Conservation (phyloP, 2,888 invertebrate genomes). For the Limnephilus marmoratus region DNA sequence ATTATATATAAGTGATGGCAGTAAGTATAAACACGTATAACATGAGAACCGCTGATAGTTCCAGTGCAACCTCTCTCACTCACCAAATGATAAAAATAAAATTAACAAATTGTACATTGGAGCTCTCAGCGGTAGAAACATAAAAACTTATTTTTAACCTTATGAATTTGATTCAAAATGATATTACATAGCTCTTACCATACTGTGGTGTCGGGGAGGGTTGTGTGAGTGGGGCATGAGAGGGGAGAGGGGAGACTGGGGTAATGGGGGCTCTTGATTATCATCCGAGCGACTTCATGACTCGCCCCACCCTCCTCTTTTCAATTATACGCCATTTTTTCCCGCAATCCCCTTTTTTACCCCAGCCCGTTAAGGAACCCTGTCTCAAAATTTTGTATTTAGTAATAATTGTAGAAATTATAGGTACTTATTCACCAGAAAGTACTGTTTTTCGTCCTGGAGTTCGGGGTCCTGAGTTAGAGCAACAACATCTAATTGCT, state of each 20-base stretch:
- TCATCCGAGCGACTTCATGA: slow-evolving; percentile 63
- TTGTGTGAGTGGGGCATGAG: background rate
- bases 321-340: slow-evolving; percentile 50
- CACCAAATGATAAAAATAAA: no score
- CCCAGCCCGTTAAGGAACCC: background rate
- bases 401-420: background rate
- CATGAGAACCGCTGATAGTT: no score
- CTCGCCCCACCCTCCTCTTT: slow-evolving; percentile 47
- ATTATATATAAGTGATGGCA: no score
- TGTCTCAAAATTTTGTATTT: background rate
- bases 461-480: background rate
- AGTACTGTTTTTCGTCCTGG: no score
- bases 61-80: no score
- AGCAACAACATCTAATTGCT: no score
- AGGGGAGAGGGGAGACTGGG: slow-evolving; percentile 20
- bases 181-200: slow-evolving; percentile 27
- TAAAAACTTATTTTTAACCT: background rate
- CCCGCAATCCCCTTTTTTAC: slow-evolving; percentile 4
- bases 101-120: background rate
- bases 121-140: background rate
- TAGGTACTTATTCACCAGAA: background rate
- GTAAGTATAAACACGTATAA: no score
- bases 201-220: background rate
- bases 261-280: slow-evolving; percentile 61
- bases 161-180: background rate